A percentile compares a stretch with the other conserved stretches of the same genome.
Conservation (phyloP, 2,797 vertebrate species). For the Danio albolineatus region DNA sequence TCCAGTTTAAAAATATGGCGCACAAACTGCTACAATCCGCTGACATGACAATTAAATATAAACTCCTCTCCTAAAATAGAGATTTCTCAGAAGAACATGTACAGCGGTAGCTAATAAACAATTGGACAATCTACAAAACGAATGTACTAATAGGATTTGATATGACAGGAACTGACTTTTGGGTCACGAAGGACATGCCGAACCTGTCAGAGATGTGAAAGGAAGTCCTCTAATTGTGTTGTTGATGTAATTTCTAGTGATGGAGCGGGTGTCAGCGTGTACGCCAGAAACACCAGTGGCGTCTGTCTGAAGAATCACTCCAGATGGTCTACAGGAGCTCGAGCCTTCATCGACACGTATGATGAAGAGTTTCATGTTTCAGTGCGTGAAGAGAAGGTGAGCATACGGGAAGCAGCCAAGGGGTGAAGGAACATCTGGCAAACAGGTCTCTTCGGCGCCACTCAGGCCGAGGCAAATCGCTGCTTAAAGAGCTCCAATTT, state of each 20-base stretch:
- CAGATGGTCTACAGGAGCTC: slow-evolving; percentile 34
- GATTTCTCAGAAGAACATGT: neutral
- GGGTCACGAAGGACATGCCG: neutral
- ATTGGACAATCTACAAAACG: neutral
- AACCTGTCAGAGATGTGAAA: slow-evolving; percentile 33
- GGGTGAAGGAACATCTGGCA: slow-evolving; percentile 57
- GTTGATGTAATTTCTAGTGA: slow-evolving; percentile 53
- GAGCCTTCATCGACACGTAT: slow-evolving; percentile 7
- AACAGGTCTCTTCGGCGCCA: slow-evolving; percentile 23
- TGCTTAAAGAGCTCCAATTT: neutral
- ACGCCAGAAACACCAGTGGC: slow-evolving; percentile 58
- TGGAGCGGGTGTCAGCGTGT: slow-evolving; percentile 52
- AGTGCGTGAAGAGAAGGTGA: slow-evolving; percentile 40
- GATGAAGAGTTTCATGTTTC: slow-evolving; percentile 32
- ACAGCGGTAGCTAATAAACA: neutral
- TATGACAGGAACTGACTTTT: slow-evolving; percentile 25
- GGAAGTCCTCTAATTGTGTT: slow-evolving; percentile 60
- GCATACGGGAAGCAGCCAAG: slow-evolving; percentile 31
- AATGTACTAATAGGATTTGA: neutral
- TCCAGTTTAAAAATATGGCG: neutral
- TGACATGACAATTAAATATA: neutral
- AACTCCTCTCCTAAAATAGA: neutral
- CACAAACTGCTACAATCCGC: neutral
- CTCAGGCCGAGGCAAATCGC: neutral
- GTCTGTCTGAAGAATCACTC: slow-evolving; percentile 48